Evolutionary conservation across 35 echinoderm and acorn worm species (phyloP), one percentile per base, ranked within the genome.

Genomic region (Antedon bifida): DNA sequence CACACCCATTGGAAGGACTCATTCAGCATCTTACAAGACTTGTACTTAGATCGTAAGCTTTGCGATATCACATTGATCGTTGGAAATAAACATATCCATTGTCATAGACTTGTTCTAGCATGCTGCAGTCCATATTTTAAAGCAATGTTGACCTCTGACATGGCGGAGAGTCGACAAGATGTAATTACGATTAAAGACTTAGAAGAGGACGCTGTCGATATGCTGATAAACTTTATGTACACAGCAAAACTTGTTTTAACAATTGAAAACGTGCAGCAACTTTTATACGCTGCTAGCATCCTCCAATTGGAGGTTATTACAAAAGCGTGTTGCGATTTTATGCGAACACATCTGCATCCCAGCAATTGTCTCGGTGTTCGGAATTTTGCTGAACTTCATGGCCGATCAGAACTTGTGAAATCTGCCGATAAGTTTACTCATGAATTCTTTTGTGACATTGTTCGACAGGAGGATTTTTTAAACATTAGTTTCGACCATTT

Each of bases 141-240:
- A 39, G 95, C 95, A 78, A 99, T 99, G 95, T 87, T 99, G 28
- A 92, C 88, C 17, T 87, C 91, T 0, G 91, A 99, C 82, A 99
- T 99, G 95, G 77, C 74, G 30, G 95, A 99, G 78, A 92, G 94
- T 78, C 30, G 90, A 33, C 90, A 92, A 56, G 81, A 92, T 23
- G 34, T 44, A 3, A 78, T 97, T 28, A 51, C 80, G 13, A 82
- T 97, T 32, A 79, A 92, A 29, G 94, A 97, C 82, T 92, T 97
- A 16, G 94, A 97, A 74, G 94, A 97, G 76, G 35, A 78, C 19
- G 86, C 90, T 36, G 29, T 99, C n/a, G 88, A 88, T 31, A 82
- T 80, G 10, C 46, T 99, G 1, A 77, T 99, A n/a, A 73, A 80
- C n/a, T 99, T 99, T 75, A 92, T 99, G 90, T 99, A 99, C 77